Conservation (phyloP, 1,140 invertebrate species). For the Pogonognathellus flavescens region DNA sequence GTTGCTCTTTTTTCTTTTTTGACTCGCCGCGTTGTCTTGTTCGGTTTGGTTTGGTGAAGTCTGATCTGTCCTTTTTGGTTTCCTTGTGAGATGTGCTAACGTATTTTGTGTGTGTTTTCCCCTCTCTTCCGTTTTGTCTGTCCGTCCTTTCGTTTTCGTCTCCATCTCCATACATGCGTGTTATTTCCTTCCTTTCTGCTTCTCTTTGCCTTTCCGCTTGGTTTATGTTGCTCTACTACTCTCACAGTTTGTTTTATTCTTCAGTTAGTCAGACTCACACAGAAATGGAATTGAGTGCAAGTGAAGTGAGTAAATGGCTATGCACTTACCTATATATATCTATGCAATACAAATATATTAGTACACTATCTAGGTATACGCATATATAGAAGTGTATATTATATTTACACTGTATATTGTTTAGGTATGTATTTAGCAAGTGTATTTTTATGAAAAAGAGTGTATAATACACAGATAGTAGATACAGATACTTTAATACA, state of each 20-base stretch:
- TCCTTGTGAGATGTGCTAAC: slow-evolving; percentile 38
- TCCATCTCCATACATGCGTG: slow-evolving; percentile 48
- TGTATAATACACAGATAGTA: no score
- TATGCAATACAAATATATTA: background rate
- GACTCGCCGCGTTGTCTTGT: slow-evolving; percentile 23
- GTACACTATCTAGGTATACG: no score
- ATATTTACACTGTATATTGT: no score
- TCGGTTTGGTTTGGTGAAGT: slow-evolving; percentile 16
- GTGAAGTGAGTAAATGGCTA: slow-evolving; percentile 45
- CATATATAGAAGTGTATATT: no score
- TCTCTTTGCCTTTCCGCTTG: slow-evolving; percentile 42
- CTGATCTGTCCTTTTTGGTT: slow-evolving; percentile 44
- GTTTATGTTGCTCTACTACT: slow-evolving; percentile 23
- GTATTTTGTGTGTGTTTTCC: slow-evolving; percentile 23
- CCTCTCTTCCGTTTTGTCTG: slow-evolving; percentile 37
- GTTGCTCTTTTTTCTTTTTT: slow-evolving; percentile 20
- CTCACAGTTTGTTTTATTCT: slow-evolving; percentile 37
- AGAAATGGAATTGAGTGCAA: slow-evolving; percentile 48
- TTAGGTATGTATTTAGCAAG: no score
- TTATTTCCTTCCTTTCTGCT: slow-evolving; percentile 46
- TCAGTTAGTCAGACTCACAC: slow-evolving; percentile 3
- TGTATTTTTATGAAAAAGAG: no score
- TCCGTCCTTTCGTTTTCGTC: slow-evolving; percentile 35
- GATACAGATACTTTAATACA: no score
- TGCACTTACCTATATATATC: slow-evolving; percentile 24